Base-by-base conservation (phyloP, 23 tunicate genomes). In the Diplosoma virens region DNA sequence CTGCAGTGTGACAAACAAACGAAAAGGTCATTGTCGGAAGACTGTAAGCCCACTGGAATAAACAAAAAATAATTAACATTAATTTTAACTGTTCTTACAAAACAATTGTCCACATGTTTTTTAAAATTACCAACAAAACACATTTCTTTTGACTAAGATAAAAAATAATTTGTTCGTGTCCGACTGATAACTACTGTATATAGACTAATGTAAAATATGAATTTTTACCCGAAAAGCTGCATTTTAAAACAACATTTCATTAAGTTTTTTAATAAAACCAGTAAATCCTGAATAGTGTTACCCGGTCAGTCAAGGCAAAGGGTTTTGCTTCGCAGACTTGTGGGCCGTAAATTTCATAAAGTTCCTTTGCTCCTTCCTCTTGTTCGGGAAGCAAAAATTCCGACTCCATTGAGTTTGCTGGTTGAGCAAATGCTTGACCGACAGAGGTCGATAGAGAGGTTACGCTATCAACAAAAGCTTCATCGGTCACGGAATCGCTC, bases 11-110 rank as follows among this genome's bases (percentile, higher is more conserved):
- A 37, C 99, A 95, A 35, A 95, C 99, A 36, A 95, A 95, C 21
- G 94, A 85, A 71, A 95, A 95, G 1, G 99, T 95, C 99, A 95
- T 95, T 20, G 99, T 95, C 7, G 99, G 99, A 41, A 95, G 77
- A 80, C 89, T 81, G 82, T 95, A 95, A 5, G 82, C 93, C 97
- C 97, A 92, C 97, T 92, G 84, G 6, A 79, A 89, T 17, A 59
- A 33, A 47, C 72, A 28, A 30, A 14, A 3, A 4, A 16, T 27
- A 81, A 41, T 41, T 41, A 14, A 41, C 9, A 41, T 14, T 41
- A 41, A 41, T 9, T 41, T 41, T 7, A 9, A 41, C 50, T 41
- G 9, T 41, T 41, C 14, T 41, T 41, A 41, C 14, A 41, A 14
- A 14, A 41, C 50, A 41, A 41, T 9, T 41, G 9, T 9, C 11